Evolutionary conservation across 2,888 invertebrate genomes (phyloP).

Genomic region (Argyresthia goedartella): DNA sequence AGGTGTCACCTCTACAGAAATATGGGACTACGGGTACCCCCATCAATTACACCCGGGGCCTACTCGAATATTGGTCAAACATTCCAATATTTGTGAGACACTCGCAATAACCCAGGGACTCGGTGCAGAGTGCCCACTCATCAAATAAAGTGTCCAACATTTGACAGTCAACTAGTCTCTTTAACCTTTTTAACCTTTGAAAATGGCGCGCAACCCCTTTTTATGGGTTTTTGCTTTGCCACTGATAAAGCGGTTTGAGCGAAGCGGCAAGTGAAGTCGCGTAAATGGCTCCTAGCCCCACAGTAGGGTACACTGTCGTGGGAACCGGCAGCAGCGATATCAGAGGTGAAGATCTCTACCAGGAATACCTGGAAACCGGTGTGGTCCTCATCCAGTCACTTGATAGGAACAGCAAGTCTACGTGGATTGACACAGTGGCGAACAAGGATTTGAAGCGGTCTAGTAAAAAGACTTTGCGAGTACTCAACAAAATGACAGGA

Average conservation of each 20-base stretch:
- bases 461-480: too few species aligned
- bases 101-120: slow-evolving; percentile 32
- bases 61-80: too few species aligned
- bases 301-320: too few species aligned
- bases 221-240: slow-evolving; percentile 9
- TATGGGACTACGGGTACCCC: too few species aligned
- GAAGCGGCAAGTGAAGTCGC: background rate
- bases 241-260: background rate
- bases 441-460: too few species aligned
- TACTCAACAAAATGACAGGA: too few species aligned
- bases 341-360: background rate
- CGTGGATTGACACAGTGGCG: too few species aligned
- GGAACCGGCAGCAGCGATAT: background rate
- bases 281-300: background rate
- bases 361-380: too few species aligned
- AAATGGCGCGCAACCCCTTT: background rate
- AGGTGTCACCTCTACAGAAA: too few species aligned
- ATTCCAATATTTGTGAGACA: slow-evolving; percentile 48
- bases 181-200: background rate
- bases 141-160: slow-evolving; percentile 47
- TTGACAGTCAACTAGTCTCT: slow-evolving; percentile 27
- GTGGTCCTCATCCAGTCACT: too few species aligned
- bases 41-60: too few species aligned
- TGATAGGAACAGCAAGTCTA: too few species aligned
- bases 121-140: slow-evolving; percentile 13